Evolutionary conservation across 2,888 invertebrate genomes (phyloP).

Genomic region (Notodonta dromedarius): DNA sequence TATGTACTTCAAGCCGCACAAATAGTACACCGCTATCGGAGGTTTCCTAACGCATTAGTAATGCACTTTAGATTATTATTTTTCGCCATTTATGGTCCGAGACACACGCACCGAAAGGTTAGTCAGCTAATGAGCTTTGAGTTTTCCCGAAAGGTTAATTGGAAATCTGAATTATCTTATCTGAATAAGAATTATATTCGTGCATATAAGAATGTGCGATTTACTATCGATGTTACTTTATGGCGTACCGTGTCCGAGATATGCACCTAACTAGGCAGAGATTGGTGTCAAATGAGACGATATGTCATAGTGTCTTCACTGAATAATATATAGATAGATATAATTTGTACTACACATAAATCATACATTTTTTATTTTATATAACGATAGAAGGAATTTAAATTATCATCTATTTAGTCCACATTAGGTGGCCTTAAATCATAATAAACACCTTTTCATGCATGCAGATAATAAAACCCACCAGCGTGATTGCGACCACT

Average conservation of each 20-base stretch:
- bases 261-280: not conserved
- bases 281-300: not conserved
- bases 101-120: slow-evolving; percentile 4
- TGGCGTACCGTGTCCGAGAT: not conserved
- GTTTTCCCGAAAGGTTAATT: slow-evolving; percentile 4
- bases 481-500: too few relatives aligned
- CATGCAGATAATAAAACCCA: too few relatives aligned
- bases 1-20: slow-evolving; percentile 49
- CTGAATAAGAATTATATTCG: slow-evolving; percentile 5
- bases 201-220: not conserved
- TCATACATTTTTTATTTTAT: too few relatives aligned
- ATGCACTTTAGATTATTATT: slow-evolving; percentile 43
- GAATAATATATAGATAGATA: too few relatives aligned
- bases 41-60: slow-evolving; percentile 49
- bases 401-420: too few relatives aligned
- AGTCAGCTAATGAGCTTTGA: slow-evolving; percentile 5
- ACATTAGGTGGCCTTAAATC: too few relatives aligned
- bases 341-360: too few relatives aligned
- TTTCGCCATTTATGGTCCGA: slow-evolving; percentile 16
- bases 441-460: too few relatives aligned
- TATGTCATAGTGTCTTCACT: too few relatives aligned
- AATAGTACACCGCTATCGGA: slow-evolving; percentile 57
- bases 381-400: too few relatives aligned
- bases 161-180: slow-evolving; percentile 5
- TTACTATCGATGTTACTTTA: not conserved